Evolutionary conservation across 2,797 vertebrate genomes (phyloP).

Genomic region (Cossypha heuglini): DNA sequence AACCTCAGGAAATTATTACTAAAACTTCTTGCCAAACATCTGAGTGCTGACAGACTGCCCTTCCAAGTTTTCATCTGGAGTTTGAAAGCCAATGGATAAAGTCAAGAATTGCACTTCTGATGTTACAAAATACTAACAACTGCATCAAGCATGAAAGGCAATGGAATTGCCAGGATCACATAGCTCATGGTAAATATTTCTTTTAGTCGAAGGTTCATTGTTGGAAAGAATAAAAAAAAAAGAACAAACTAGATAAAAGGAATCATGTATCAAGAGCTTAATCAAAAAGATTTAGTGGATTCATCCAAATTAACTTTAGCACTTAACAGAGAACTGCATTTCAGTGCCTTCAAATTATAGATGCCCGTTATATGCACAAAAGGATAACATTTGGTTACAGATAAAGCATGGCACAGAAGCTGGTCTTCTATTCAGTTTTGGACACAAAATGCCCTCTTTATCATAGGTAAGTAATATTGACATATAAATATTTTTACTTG

Average conservation of each 20-base stretch:
- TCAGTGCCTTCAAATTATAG: neutral
- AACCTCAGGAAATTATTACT: slow-evolving; percentile 53
- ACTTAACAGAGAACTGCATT: neutral
- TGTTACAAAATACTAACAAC: slow-evolving; percentile 33
- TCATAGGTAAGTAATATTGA: neutral
- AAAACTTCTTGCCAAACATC: slow-evolving; percentile 41
- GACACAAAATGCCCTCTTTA: neutral
- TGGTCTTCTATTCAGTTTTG: neutral
- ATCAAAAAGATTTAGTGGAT: neutral
- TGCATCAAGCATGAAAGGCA: slow-evolving; percentile 22
- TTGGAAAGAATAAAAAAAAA: neutral
- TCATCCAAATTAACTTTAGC: neutral
- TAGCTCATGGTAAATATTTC: neutral
- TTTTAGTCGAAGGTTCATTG: neutral
- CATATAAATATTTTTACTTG: neutral
- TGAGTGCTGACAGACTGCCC: slow-evolving; percentile 37
- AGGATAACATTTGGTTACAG: neutral
- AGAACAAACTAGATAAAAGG: neutral
- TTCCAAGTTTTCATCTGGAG: slow-evolving; percentile 40
- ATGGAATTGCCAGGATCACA: neutral
- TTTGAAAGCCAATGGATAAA: slow-evolving; percentile 20
- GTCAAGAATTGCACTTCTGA: slow-evolving; percentile 33
- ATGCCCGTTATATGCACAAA: neutral
- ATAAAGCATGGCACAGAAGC: neutral
- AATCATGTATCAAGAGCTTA: neutral